Conservation (phyloP, 2,888 invertebrate genomes). For the Erynnis tages region DNA sequence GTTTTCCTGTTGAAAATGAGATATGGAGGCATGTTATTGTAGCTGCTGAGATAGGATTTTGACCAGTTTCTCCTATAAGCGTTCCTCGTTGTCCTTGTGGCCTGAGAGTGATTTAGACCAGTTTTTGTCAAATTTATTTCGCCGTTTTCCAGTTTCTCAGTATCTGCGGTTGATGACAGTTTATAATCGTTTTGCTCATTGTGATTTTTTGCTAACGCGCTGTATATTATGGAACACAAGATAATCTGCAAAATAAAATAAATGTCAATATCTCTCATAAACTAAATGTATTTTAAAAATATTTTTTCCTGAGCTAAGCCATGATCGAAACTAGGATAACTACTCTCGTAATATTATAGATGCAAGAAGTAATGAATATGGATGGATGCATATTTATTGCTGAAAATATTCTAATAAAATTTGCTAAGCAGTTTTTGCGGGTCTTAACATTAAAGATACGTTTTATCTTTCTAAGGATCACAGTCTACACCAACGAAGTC, state of each 20-base stretch:
- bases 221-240: constrained; percentile 35
- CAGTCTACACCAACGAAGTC: too few relatives aligned
- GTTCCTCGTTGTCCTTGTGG: constrained; percentile 32
- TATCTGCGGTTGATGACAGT: constrained; percentile 1
- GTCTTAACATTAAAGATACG: too few relatives aligned
- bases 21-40: constrained; percentile 58
- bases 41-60: constrained; percentile 34
- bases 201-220: constrained; percentile 25
- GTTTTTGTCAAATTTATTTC: constrained; percentile 19
- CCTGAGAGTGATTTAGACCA: constrained; percentile 15
- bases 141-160: constrained; percentile 1
- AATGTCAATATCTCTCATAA: too few relatives aligned
- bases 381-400: too few relatives aligned
- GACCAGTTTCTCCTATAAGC: constrained; percentile 46
- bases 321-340: too few relatives aligned
- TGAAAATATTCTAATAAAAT: too few relatives aligned
- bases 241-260: constrained; percentile 39
- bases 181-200: constrained; percentile 12
- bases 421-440: too few relatives aligned
- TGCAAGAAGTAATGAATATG: too few relatives aligned
- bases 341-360: too few relatives aligned
- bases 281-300: too few relatives aligned
- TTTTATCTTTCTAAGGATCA: too few relatives aligned
- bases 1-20: constrained; percentile 63
- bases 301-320: too few relatives aligned